Percentiles rank a stretch among this genome's conserved stretches.
Conservation (phyloP, 1,140 invertebrate genomes). For the Chironomus striatipennis region DNA sequence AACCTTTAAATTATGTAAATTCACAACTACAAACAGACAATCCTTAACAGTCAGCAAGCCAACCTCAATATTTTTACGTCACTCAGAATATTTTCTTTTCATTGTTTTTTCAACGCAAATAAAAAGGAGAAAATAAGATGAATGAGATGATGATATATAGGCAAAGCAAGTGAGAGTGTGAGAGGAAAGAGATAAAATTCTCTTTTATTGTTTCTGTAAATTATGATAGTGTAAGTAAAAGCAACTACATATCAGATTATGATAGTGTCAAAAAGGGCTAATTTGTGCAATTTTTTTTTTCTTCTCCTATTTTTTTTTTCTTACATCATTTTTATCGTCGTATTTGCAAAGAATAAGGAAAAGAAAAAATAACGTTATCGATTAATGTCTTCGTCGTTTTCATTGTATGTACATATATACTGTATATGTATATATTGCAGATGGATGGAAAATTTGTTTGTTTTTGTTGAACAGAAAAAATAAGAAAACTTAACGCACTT, state of each 20-base stretch:
- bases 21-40: no score
- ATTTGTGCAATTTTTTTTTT: background rate
- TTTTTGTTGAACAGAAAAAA: no score
- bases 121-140: slow-evolving; percentile 1
- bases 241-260: background rate
- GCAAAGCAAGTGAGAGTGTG: background rate
- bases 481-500: no score
- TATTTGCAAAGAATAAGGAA: no score
- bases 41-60: no score
- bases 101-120: background rate
- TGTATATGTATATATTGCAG: no score
- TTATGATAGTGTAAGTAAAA: slow-evolving; percentile 5
- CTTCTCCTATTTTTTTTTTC: background rate
- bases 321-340: background rate
- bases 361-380: no score
- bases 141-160: background rate
- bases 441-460: no score
- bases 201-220: background rate
- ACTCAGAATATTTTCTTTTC: background rate
- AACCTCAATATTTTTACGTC: background rate
- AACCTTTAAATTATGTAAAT: no score
- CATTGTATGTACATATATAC: no score
- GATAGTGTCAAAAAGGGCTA: slow-evolving; percentile 12
- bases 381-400: no score
- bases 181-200: background rate